Conservation (phyloP, 2,888 invertebrate species). For the Nymphalis c-album region DNA sequence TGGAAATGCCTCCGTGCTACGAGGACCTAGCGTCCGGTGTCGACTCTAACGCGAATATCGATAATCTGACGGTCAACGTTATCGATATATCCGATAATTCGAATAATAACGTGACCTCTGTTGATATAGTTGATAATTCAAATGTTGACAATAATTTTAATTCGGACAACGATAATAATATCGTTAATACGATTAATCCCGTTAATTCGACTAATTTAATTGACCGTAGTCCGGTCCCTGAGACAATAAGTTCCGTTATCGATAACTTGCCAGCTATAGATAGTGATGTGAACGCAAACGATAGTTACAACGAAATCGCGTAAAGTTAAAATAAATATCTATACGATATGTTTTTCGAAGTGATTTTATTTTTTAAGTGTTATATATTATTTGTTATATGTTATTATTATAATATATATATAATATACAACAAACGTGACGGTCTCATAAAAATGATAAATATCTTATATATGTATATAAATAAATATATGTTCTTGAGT, state of each 20-base stretch:
- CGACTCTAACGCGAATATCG: constrained; percentile 37
- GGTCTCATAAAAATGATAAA: too few species aligned
- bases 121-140: neutral
- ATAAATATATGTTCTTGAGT: too few species aligned
- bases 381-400: neutral
- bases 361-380: neutral
- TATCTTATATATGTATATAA: too few species aligned
- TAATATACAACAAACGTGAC: neutral
- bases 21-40: constrained; percentile 56
- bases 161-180: constrained; percentile 12
- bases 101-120: neutral
- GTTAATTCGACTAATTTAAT: too few species aligned
- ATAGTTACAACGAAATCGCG: constrained; percentile 37
- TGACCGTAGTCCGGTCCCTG: constrained; percentile 30
- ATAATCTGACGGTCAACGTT: constrained; percentile 15
- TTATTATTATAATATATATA: neutral
- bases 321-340: neutral
- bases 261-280: constrained; percentile 72
- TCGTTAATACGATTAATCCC: neutral
- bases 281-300: constrained; percentile 69
- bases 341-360: neutral
- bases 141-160: neutral
- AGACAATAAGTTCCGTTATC: constrained; percentile 60
- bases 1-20: constrained; percentile 72
- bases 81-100: constrained; percentile 11